Evolutionary conservation across 2,113 vertebrate genomes (phyloP), one percentile per base, ranked within the genome.

Genomic region (Phyllostomus hastatus): DNA sequence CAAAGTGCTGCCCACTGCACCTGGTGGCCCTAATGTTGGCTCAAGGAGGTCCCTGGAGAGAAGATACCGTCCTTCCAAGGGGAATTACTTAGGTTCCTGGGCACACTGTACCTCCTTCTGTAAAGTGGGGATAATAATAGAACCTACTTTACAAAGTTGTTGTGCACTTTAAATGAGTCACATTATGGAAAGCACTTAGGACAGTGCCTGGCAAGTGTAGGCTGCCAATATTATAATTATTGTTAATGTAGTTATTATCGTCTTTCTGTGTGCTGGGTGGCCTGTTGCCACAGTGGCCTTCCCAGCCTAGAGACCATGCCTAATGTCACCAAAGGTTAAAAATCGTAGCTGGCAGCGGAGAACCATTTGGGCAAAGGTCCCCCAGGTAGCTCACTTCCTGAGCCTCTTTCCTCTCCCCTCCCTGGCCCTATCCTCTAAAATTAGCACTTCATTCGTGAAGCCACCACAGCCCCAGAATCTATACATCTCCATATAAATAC

Each of bases 361-460:
- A 81, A 78, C 67, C 64, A 31, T 87, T 91, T 95, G 2, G 2
- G 54, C 70, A 90, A 96, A 95, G 95, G 87, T 84, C 89, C 86
- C 89, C 14, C 14, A 93, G 93, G 82, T 41, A 46, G 87, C 66
- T 78, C 72, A 31, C 91, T 87, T 86, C 85, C 94, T 89, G 87
- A 61, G 5, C 91, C 50, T 10, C 89, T 85, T 96, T 88, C 57
- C 31, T 2, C 1, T 20, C 33, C 2, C 94, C 90, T 78, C 94
- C 93, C 69, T 31, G 7, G 96, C 88, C 70, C 38, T 92, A n/a
- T 96, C 72, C 96, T 95, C 98, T 97, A 97, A 97, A 98, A 98
- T 98, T 97, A 98, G 98, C 38, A 92, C 97, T 98, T 97, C 97
- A 98, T 98, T 98, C 98, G 97, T 96, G 97, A 96, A 97, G 96